Percentiles rank a stretch among this genome's conserved stretches.
Conservation (phyloP, 2,113 vertebrate genomes). For the Siphamia tubifer region DNA sequence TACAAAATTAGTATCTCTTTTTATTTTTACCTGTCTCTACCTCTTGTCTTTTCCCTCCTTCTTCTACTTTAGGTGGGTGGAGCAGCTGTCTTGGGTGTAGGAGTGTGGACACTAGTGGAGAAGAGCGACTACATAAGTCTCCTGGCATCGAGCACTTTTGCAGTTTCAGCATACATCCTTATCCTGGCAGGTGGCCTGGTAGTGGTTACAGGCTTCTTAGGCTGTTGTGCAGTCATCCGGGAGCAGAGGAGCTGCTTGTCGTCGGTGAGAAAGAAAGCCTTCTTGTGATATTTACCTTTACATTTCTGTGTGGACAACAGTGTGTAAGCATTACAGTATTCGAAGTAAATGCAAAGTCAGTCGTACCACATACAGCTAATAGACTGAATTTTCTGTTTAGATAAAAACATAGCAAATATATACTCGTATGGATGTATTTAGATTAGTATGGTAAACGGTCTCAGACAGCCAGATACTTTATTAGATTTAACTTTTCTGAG, state of each 20-base stretch:
- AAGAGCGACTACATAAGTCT: conserved; percentile 86
- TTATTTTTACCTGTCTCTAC: not conserved
- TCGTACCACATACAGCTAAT: too few species aligned
- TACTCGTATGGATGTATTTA: too few species aligned
- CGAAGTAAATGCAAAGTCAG: too few species aligned
- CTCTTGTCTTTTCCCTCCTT: not conserved
- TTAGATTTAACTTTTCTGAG: too few species aligned
- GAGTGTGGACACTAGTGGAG: conserved; percentile 86
- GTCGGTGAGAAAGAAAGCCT: conserved; percentile 63
- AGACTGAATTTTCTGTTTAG: too few species aligned
- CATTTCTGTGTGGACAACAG: not conserved
- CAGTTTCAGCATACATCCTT: conserved; percentile 85
- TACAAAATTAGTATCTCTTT: not conserved
- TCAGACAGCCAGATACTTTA: too few species aligned
- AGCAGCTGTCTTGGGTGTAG: conserved; percentile 82
- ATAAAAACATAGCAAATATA: too few species aligned
- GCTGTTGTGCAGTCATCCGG: conserved; percentile 83
- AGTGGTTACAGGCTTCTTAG: conserved; percentile 86
- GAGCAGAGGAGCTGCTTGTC: conserved; percentile 85
- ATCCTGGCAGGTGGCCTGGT: conserved; percentile 84
- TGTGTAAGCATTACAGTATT: too few species aligned
- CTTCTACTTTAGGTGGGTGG: conserved; percentile 78
- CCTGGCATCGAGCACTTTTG: conserved; percentile 86
- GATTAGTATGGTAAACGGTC: too few species aligned
- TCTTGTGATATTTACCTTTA: not conserved